Conservation (phyloP, 2,797 vertebrate species). For the Macrochelys suwanniensis region DNA sequence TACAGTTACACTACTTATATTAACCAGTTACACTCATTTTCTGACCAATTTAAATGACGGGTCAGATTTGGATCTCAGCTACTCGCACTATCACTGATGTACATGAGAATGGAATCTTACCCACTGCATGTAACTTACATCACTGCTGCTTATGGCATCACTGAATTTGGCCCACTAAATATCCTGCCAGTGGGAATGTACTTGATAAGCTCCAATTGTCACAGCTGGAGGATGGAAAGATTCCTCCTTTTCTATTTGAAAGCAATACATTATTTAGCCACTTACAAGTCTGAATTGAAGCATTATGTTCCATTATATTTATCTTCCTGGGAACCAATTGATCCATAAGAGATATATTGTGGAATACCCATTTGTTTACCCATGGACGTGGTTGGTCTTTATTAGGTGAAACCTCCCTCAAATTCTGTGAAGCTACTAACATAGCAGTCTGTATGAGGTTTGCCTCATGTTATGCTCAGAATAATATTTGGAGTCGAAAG, state of each 20-base stretch:
- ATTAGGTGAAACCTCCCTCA: not conserved
- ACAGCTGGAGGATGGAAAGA: not conserved
- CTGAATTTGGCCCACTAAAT: not conserved
- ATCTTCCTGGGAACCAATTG: not conserved
- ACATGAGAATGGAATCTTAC: not conserved
- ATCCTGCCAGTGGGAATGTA: not conserved
- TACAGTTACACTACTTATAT: not conserved
- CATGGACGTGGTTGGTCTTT: not conserved
- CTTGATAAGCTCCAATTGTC: not conserved
- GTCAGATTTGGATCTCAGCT: not conserved
- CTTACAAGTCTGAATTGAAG: not conserved
- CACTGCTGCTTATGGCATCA: not conserved
- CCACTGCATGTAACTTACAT: not conserved
- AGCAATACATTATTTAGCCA: not conserved
- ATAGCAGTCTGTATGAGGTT: not conserved
- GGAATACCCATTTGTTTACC: accelerated
- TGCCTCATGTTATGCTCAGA: not conserved
- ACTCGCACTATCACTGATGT: not conserved
- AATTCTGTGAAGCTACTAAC: not conserved
- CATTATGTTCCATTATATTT: not conserved
- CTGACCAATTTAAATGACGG: not conserved
- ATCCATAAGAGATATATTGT: not conserved
- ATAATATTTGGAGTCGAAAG: not conserved
- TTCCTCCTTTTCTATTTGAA: not conserved
- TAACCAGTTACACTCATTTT: not conserved